Evolutionary conservation across 2,888 invertebrate genomes (phyloP), one percentile per base, ranked within the genome.

Genomic region (Octonoba sinensis): DNA sequence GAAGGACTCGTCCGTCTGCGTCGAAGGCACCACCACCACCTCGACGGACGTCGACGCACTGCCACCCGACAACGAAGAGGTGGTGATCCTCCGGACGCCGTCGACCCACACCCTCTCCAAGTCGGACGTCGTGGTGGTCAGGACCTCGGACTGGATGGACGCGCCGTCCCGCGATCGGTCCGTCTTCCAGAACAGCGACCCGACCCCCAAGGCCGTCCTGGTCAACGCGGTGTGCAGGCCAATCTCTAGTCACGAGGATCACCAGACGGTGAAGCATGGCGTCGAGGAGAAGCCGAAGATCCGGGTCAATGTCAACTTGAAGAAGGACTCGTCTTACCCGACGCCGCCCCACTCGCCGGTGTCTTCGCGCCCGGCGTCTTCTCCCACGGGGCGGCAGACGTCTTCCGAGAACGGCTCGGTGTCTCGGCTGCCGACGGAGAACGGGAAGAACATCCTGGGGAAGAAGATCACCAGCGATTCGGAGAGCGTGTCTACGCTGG

Each of bases 401-500:
- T 70, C 66, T 49, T 69, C 72, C 15, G 75, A 78, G 16, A 56
- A 74, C 72, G 15, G 78, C 59, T 71, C 72, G 62, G 13, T 64
- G 54, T 82, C 51, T 65, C 81, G 46, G 16, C 47, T 49, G 66
- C 85, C 72, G 13, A 69, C 64, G 22, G 82, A 75, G 74, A 85
- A 73, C 71, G 84, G 74, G 18, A 85, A 74, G 18, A 57, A 60
- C 46, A 67, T 56, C n/a, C 46, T 66, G 62, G 16, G 81, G 18
- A 82, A 82, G 44, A 84, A 83, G 51, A 57, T 71, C n/a, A 92
- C 92, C 82, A 93, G 93, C 66, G 95, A 95, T 89, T 93, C 93
- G 0, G 95, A 95, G 88, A 95, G 94, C 86, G 92, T 95, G 84
- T 93, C 94, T 22, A 93, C 94, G 64, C 93, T 93, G 86, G 91